phyloP scores from a whole-genome alignment of 2,113 vertebrate genomes.

The Notothenia rossii region DNA sequence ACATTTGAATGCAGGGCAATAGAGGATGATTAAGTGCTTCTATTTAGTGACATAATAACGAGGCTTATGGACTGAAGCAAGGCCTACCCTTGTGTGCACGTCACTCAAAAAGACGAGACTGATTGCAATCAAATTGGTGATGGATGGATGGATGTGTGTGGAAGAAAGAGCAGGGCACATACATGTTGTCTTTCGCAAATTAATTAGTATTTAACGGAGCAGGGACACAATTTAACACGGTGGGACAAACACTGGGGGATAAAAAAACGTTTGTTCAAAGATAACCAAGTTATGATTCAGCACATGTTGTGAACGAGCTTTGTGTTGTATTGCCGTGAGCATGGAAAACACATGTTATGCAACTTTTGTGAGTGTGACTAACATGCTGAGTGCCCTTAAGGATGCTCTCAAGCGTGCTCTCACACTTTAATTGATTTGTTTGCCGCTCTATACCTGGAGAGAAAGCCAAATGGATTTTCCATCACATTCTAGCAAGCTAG shows the following conservation, averaged over 20 bases:
- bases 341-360: background rate
- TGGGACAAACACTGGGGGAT: background rate
- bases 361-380: constrained; percentile 10
- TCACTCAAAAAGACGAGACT: background rate
- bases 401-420: background rate
- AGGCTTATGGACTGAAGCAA: background rate
- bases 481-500: constrained; percentile 50
- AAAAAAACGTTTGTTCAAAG: background rate
- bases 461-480: constrained; percentile 58
- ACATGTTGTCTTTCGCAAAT: too few relatives aligned
- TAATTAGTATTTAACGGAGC: background rate
- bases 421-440: constrained; percentile 53
- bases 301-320: too few relatives aligned
- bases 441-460: constrained; percentile 41
- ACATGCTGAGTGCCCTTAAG: constrained; percentile 15
- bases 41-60: background rate
- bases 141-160: background rate
- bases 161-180: background rate
- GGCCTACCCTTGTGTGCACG: background rate
- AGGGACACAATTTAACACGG: background rate
- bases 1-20: background rate
- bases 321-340: background rate
- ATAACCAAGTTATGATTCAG: background rate
- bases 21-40: background rate
- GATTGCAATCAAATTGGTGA: background rate